phyloP scores from a whole-genome alignment of 1,140 invertebrate genomes.

The Aphidius ervi region DNA sequence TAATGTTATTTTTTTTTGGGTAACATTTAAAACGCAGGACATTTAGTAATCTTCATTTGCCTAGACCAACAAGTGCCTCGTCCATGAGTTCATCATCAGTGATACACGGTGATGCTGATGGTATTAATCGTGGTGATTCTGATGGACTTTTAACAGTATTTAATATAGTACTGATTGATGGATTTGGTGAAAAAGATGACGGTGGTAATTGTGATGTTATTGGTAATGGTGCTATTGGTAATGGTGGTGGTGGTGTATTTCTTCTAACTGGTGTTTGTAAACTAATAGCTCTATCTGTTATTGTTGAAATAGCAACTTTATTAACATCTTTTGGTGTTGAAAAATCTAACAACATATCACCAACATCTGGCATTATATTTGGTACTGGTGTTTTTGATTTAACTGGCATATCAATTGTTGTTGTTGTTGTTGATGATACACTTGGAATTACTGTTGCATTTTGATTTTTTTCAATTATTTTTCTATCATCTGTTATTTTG shows the following conservation, averaged over 20 bases:
- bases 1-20: background rate
- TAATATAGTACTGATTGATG: slow-evolving; percentile 61
- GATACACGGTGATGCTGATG: slow-evolving; percentile 66
- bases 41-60: slow-evolving; percentile 57
- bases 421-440: slow-evolving; percentile 17
- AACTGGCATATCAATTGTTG: slow-evolving; percentile 13
- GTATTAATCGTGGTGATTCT: slow-evolving; percentile 63
- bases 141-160: slow-evolving; percentile 77
- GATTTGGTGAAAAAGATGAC: slow-evolving; percentile 56
- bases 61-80: slow-evolving; percentile 74
- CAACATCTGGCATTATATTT: slow-evolving; percentile 53
- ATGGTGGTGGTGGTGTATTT: slow-evolving; percentile 53
- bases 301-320: slow-evolving; percentile 31
- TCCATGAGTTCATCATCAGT: slow-evolving; percentile 89
- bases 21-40: slow-evolving; percentile 14
- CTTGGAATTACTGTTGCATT: slow-evolving; percentile 8
- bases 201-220: slow-evolving; percentile 27
- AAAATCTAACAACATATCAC: slow-evolving; percentile 63
- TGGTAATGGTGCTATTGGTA: slow-evolving; percentile 39
- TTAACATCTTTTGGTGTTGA: slow-evolving; percentile 54
- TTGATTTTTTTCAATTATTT: slow-evolving; percentile 19
- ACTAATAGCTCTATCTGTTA: slow-evolving; percentile 49
- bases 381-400: slow-evolving; percentile 18
- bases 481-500: slow-evolving; percentile 39
- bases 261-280: slow-evolving; percentile 50